Evolutionary conservation across 2,888 invertebrate genomes (phyloP).

Genomic region (Mythimna ferrago): DNA sequence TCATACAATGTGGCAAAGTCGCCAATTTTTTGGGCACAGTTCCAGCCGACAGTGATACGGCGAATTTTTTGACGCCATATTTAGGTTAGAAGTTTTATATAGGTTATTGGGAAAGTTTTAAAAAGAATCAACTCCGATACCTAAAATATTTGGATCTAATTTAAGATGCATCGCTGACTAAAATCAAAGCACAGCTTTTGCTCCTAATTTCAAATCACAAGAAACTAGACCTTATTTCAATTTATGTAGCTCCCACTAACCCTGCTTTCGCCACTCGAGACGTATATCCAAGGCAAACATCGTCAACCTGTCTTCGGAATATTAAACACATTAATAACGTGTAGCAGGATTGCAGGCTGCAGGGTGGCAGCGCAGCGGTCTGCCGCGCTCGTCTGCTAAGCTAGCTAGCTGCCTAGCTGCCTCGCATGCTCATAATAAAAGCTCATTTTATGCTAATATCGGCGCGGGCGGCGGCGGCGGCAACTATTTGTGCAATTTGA

Average conservation of each 20-base stretch:
- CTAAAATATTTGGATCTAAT: background rate
- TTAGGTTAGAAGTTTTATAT: too few relatives aligned
- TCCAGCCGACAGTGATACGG: too few relatives aligned
- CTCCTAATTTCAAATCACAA: background rate
- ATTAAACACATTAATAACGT: slow-evolving; percentile 56
- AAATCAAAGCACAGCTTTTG: background rate
- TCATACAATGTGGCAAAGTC: too few relatives aligned
- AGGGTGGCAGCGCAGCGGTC: slow-evolving; percentile 32
- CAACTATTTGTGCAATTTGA: slow-evolving; percentile 74
- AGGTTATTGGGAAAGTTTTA: background rate
- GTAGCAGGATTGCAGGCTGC: slow-evolving; percentile 35
- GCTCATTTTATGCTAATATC: slow-evolving; percentile 79
- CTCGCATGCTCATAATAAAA: slow-evolving; percentile 65
- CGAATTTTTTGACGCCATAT: too few relatives aligned
- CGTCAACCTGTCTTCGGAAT: slow-evolving; percentile 44
- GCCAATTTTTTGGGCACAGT: too few relatives aligned
- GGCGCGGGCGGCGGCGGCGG: slow-evolving; percentile 44
- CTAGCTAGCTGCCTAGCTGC: slow-evolving; percentile 26
- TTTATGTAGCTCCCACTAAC: background rate
- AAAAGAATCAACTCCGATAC: background rate
- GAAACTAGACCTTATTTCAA: slow-evolving; percentile 29
- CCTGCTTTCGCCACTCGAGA: slow-evolving; percentile 1
- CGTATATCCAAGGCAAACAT: slow-evolving; percentile 30
- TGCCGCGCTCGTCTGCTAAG: slow-evolving; percentile 43
- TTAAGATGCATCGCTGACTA: background rate